phyloP scores from a whole-genome alignment of 1,140 invertebrate species.

The Drosophila paulistorum region DNA sequence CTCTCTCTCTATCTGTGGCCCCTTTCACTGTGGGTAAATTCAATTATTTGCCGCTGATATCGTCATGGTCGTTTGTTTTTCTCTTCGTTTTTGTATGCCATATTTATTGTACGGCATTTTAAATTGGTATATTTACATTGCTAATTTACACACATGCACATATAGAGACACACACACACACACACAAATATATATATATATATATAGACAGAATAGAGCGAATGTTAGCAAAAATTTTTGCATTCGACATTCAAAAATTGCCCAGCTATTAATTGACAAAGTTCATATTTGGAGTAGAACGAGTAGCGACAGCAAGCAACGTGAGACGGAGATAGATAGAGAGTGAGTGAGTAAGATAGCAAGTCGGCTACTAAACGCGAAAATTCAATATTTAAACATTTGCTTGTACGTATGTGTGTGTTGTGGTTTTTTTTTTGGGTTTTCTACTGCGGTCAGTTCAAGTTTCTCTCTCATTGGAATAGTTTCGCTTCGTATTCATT shows the following conservation, averaged over 20 bases:
- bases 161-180: slow-evolving; percentile 24
- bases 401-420: slow-evolving; percentile 26
- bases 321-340: not conserved
- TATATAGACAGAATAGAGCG: not conserved
- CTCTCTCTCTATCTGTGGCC: not conserved
- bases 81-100: slow-evolving; percentile 67
- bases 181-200: slow-evolving; percentile 42
- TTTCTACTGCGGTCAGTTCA: slow-evolving; percentile 43
- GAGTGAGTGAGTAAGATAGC: slow-evolving; percentile 6
- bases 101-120: slow-evolving; percentile 79
- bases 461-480: slow-evolving; percentile 47
- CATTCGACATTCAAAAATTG: slow-evolving; percentile 24
- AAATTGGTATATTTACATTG: slow-evolving; percentile 81
- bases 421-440: slow-evolving; percentile 47
- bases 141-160: slow-evolving; percentile 70
- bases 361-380: slow-evolving; percentile 56
- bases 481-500: slow-evolving; percentile 23
- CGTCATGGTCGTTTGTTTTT: slow-evolving; percentile 78
- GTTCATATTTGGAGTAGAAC: slow-evolving; percentile 55
- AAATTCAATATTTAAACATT: slow-evolving; percentile 74
- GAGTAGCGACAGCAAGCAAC: not conserved
- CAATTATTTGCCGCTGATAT: slow-evolving; percentile 79
- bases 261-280: slow-evolving; percentile 78
- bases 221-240: slow-evolving; percentile 13
- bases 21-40: slow-evolving; percentile 67